Evolutionary conservation across 1,140 invertebrate genomes (phyloP).

Genomic region (Lucilia cuprina): DNA sequence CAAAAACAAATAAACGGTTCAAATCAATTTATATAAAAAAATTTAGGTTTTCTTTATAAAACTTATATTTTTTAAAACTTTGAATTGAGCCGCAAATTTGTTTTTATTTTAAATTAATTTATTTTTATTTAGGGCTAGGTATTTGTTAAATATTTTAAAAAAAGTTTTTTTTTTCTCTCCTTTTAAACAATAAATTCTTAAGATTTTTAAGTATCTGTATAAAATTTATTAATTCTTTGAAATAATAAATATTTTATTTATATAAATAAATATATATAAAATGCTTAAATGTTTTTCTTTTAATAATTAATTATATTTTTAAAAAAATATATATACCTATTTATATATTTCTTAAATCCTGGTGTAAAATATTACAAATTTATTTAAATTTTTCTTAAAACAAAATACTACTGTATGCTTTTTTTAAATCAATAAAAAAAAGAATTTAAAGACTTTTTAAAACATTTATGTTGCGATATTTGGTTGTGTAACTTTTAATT

Average conservation of each 20-base stretch:
- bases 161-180: not conserved
- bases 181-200: too few species aligned
- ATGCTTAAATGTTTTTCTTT: conserved; percentile 17
- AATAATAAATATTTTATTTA: not conserved
- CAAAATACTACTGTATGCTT: not conserved
- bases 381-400: too few species aligned
- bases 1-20: conserved; percentile 32
- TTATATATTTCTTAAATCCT: not conserved
- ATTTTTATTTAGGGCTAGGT: not conserved
- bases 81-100: conserved; percentile 34
- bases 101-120: not conserved
- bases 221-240: not conserved
- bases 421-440: not conserved
- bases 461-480: not conserved
- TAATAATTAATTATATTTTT: not conserved
- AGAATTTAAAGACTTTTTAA: not conserved
- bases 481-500: not conserved
- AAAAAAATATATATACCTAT: not conserved
- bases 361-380: too few species aligned
- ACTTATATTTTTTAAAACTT: not conserved
- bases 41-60: not conserved
- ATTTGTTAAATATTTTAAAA: not conserved
- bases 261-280: not conserved
- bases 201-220: not conserved
- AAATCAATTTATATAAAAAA: conserved; percentile 31